Evolutionary conservation across 2,113 vertebrate genomes (phyloP).

Genomic region (Cyanistes caeruleus): DNA sequence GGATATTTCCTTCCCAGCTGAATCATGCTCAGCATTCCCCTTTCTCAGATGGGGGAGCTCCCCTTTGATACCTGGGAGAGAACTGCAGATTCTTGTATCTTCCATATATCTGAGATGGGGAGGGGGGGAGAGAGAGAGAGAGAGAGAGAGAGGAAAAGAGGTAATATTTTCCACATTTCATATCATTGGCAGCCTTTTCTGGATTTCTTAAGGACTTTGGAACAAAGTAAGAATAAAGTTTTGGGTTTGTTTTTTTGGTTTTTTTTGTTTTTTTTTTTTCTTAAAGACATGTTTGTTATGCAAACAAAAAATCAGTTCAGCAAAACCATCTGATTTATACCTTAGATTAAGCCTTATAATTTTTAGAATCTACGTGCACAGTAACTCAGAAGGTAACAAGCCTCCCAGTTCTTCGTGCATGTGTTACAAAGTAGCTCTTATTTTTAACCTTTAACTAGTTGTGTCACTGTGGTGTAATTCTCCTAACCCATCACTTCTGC

Average conservation of each 20-base stretch:
- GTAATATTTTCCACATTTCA: neutral
- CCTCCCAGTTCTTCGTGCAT: neutral
- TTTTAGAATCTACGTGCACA: neutral
- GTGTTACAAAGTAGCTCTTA: neutral
- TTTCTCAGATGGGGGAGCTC: neutral
- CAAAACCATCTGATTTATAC: neutral
- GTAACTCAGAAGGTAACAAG: neutral
- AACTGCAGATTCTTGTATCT: neutral
- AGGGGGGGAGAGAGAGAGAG: too few species aligned
- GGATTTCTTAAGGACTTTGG: neutral
- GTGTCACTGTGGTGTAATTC: neutral
- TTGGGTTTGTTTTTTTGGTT: too few species aligned
- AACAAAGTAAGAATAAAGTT: neutral
- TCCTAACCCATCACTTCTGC: neutral
- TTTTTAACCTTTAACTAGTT: neutral
- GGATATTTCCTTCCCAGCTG: neutral
- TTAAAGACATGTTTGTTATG: neutral
- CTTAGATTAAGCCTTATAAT: neutral
- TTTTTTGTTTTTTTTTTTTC: neutral
- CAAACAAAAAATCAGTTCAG: neutral
- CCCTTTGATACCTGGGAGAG: neutral
- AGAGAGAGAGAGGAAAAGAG: neutral
- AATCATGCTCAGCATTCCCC: neutral
- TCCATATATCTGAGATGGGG: neutral
- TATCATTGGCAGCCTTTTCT: neutral